Evolutionary conservation across 2,797 vertebrate genomes (phyloP).

Genomic region (Notolabrus celidotus): DNA sequence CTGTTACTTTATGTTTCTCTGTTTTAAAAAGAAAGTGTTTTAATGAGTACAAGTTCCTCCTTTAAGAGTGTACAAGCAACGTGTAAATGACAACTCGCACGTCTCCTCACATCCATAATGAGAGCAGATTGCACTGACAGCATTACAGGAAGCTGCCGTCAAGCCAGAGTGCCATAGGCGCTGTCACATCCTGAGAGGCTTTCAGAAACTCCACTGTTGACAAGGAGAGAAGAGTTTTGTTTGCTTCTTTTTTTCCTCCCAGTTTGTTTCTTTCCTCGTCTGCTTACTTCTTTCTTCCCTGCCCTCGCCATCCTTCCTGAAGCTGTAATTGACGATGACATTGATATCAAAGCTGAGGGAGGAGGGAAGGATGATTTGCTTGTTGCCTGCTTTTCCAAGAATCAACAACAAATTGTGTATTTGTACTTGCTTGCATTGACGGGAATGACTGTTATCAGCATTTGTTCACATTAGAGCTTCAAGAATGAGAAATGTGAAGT

Average conservation of each 20-base stretch:
- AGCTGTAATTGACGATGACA: conserved; percentile 57
- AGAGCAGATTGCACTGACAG: conserved; percentile 56
- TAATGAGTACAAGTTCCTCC: conserved; percentile 22
- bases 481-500: too few species aligned
- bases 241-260: conserved; percentile 53
- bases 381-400: not conserved
- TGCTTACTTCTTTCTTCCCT: conserved; percentile 17
- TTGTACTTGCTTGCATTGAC: not conserved
- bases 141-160: conserved; percentile 40
- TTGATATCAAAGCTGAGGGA: conserved; percentile 39
- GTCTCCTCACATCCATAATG: conserved; percentile 50
- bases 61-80: not conserved
- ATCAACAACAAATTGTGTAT: not conserved
- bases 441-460: too few species aligned
- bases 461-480: too few species aligned
- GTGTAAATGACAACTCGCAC: conserved; percentile 33
- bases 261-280: conserved; percentile 42
- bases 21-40: not conserved
- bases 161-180: conserved; percentile 26
- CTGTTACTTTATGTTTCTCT: not conserved
- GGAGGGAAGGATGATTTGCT: conserved; percentile 18
- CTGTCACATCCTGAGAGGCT: conserved; percentile 46
- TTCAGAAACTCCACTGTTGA: conserved; percentile 37
- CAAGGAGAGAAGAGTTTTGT: conserved; percentile 37
- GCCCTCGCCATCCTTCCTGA: conserved; percentile 23